phyloP scores from a whole-genome alignment of 2,888 invertebrate species.

The Biston stratarius region DNA sequence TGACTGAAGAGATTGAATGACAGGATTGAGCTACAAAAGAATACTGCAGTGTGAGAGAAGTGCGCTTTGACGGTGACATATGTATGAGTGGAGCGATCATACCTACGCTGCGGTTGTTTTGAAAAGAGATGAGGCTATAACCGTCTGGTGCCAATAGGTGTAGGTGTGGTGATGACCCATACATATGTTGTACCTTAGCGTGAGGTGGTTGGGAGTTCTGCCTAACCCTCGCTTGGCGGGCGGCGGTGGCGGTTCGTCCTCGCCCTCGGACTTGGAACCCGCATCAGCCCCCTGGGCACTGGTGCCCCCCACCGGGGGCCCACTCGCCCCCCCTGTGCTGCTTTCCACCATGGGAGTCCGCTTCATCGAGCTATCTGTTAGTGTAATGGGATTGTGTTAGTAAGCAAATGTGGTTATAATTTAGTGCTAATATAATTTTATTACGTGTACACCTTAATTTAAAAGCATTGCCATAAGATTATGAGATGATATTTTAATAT shows the following conservation, averaged over 20 bases:
- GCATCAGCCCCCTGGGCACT: conserved; percentile 57
- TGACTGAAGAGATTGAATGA: not conserved
- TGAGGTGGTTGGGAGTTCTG: conserved; percentile 97
- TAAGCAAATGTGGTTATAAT: conserved; percentile 6
- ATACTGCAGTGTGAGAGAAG: conserved; percentile 35
- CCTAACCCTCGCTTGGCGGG: conserved; percentile 90
- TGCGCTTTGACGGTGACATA: conserved; percentile 59
- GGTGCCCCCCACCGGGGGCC: not conserved
- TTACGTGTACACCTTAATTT: no score
- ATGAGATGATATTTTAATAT: no score
- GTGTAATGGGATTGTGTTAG: conserved; percentile 39
- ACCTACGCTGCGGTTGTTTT: conserved; percentile 67
- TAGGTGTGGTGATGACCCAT: conserved; percentile 70
- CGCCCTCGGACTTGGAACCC: conserved; percentile 95
- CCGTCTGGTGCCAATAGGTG: conserved; percentile 45
- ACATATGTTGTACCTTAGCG: conserved; percentile 89
- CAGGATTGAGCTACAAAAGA: conserved; percentile 2
- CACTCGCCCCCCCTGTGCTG: conserved; percentile 52
- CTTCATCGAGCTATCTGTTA: conserved; percentile 59
- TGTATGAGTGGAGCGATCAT: conserved; percentile 76
- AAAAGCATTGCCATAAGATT: no score
- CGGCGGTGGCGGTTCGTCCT: conserved; percentile 91
- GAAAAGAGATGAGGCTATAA: conserved; percentile 28
- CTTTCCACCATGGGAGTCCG: conserved; percentile 54
- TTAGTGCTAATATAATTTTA: not conserved